These are phyloP conservation scores for Uropetala carovei DNA, from an alignment of 2,888 invertebrate species.

Conservation along the genomic window DNA sequence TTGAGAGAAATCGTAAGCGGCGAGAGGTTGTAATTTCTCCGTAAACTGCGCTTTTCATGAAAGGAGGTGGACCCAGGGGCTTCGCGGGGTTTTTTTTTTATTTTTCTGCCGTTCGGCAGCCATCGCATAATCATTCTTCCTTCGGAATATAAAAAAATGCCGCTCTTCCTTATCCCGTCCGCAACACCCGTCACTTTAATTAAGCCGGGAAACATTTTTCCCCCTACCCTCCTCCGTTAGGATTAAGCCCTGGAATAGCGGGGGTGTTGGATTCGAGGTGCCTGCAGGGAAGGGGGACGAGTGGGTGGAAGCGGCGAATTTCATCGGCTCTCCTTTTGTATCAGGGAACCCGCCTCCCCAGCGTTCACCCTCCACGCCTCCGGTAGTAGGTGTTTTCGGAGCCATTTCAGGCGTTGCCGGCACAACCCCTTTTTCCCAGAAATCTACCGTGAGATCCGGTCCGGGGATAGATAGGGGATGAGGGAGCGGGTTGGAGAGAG, in stretches of 20 bases:
- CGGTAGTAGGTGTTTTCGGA: constrained; percentile 35
- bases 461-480: constrained; percentile 32
- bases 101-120: neutral
- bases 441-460: constrained; percentile 39
- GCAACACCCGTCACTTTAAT: constrained; percentile 35
- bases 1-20: neutral
- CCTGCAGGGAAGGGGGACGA: neutral
- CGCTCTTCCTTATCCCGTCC: neutral
- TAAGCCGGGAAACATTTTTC: constrained; percentile 41
- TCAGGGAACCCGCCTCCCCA: neutral
- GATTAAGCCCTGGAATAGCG: constrained; percentile 27
- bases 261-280: neutral
- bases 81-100: neutral
- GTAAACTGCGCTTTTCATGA: too few species aligned
- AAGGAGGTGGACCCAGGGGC: too few species aligned
- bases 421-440: neutral
- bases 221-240: neutral
- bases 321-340: constrained; percentile 51
- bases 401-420: neutral
- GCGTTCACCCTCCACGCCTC: neutral
- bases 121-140: neutral
- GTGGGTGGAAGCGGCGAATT: constrained; percentile 20
- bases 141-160: neutral
- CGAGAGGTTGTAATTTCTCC: neutral
- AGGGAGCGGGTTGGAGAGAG: neutral